Base-by-base conservation (phyloP, 2,113 vertebrate species). In the Anthoscopus minutus region DNA sequence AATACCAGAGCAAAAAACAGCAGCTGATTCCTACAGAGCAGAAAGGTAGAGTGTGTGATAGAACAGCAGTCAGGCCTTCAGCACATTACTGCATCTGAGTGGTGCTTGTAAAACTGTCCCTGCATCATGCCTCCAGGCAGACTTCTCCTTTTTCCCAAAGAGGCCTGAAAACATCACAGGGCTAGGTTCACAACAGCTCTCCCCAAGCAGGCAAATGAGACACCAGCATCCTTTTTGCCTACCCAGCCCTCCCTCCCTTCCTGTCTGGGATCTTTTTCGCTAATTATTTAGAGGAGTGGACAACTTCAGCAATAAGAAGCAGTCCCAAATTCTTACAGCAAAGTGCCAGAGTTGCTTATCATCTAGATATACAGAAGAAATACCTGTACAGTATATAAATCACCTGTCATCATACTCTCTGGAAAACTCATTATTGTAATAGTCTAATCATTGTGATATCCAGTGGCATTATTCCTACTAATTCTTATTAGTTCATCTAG, bases 341-440 rank as follows among this genome's bases (percentile, higher is more conserved):
- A 86, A 86, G 58, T 51, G 33, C 51, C 51, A 71, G 61, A 91
- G 44, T 13, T 71, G 48, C 65, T 84, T 81, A 74, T 88, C 45
- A 61, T 53, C 25, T 69, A 23, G 40, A 61, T 69, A 64, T 45
- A 78, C 38, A 58, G 38, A 89, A 86, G 30, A 92, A 94, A 95
- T 51, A 88, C 35, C 93, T 69, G n/a, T 73, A 48, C 12, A 33
- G 27, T 69, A 33, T 54, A 85, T 85, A 86, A 95, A 96, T 92
- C 58, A 82, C 58, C 53, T 66, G 81, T 80, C 91, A 92, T 37
- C 62, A 69, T 54, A 66, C 62, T 92, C 66, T 88, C 53, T 69
- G 64, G 58, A 94, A 94, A 94, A 89, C 42, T 88, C 84, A 66
- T 92, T 95, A 92, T 62, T 92, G 28, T 82, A 95, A 92, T 77